These are phyloP conservation scores for Zaprionus tsacasi DNA, from an alignment of 1,140 invertebrate species.

Conservation along the genomic window DNA sequence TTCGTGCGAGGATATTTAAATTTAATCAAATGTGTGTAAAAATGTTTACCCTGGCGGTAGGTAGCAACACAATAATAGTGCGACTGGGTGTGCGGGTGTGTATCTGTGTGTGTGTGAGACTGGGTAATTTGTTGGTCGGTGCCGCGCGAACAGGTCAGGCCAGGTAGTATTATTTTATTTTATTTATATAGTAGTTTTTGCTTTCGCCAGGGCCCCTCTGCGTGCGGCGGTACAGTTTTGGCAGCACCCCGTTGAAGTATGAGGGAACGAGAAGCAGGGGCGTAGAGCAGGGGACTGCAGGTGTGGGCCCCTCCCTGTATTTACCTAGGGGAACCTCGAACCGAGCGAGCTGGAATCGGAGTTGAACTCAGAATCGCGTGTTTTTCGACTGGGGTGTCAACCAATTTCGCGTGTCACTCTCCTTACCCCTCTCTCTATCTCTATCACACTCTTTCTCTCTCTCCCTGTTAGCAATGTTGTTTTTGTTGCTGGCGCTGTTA, in stretches of 20 bases:
- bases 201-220: constrained; percentile 48
- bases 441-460: constrained; percentile 6
- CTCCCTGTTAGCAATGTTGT: constrained; percentile 55
- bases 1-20: constrained; percentile 77
- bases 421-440: constrained; percentile 17
- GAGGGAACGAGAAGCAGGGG: no score
- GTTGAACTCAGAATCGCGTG: constrained; percentile 43
- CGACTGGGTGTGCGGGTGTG: constrained; percentile 11
- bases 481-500: constrained; percentile 52
- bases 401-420: constrained; percentile 74
- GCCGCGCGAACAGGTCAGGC: constrained; percentile 44
- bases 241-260: constrained; percentile 41
- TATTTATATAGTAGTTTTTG: constrained; percentile 81
- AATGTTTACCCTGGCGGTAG: constrained; percentile 70
- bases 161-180: constrained; percentile 74
- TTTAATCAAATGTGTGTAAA: constrained; percentile 82
- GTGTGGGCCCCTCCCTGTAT: constrained; percentile 42
- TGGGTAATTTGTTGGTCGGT: constrained; percentile 76
- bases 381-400: constrained; percentile 69
- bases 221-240: constrained; percentile 76
- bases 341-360: constrained; percentile 38
- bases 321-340: constrained; percentile 67
- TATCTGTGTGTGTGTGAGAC: constrained; percentile 50
- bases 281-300: neutral
- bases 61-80: constrained; percentile 34